Evolutionary conservation across 2,113 vertebrate species (phyloP), one percentile per base, ranked within the genome.

Genomic region (Notechis scutatus): DNA sequence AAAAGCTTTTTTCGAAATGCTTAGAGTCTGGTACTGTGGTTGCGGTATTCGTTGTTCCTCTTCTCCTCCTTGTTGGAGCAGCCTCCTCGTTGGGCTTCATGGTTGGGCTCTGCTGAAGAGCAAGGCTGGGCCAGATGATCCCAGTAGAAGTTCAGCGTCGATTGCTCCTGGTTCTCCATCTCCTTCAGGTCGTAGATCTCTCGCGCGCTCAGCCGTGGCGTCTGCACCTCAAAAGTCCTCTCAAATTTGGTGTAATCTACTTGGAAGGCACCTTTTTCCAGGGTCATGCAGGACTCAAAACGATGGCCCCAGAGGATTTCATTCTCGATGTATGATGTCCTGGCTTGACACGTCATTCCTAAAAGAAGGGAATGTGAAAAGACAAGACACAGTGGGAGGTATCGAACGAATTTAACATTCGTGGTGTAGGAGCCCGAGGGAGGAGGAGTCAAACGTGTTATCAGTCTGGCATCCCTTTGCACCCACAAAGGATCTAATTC

Each of bases 341-440:
- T 98, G 29, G 98, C 98, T 96, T 98, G 98, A 96, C 98, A 98
- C 0, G 98, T 98, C 98, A 98, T 98, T 69, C 97, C 97, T 97
- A 94, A 0, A 0, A 85, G 0, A 0, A 93, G 52, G 61, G 4
- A 15, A 3, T 3, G 34, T 20, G 12, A 90, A 9, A 34, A 29
- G 20, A 5, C 23, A 10, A 23, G n/a, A 20, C 18, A n/a, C 34
- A 9, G 74, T 3, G 18, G 34, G 74, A 1, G 18, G 34, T 3
- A 39, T 81, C 1, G 7, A 42, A 42, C 18, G 7, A 42, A 42
- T 81, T 42, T 9, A 81, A 42, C 34, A 42, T 39, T 39, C 7
- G 4, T 42, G 4, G 12, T 69, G 64, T 69, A n/a, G 29, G 29
- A 69, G 0, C 4, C 29, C 0, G 4, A n/a, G 64, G 29, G 29